A percentile compares a stretch with the other conserved stretches of the same genome.
Conservation (phyloP, 2,797 vertebrate genomes). For the Lindbergichthys nudifrons region DNA sequence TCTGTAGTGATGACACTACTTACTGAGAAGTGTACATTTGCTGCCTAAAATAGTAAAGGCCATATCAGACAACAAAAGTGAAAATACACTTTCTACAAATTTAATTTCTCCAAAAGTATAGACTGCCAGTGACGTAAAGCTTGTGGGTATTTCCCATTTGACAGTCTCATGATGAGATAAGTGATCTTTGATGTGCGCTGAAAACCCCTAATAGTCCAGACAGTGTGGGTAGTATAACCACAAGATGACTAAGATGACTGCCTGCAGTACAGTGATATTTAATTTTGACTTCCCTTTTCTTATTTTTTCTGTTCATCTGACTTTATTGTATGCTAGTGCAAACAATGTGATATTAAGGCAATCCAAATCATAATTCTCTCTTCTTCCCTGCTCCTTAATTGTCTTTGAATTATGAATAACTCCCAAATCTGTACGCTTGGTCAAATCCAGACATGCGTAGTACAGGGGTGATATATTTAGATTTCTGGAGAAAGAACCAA, state of each 20-base stretch:
- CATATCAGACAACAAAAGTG: neutral
- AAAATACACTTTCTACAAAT: neutral
- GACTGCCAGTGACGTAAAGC: neutral
- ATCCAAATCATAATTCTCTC: neutral
- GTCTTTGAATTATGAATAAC: constrained; percentile 2
- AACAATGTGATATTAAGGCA: neutral
- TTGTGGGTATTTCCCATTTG: constrained; percentile 8
- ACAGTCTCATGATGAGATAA: constrained; percentile 8
- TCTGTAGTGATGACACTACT: neutral
- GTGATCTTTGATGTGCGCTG: neutral
- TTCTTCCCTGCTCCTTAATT: neutral
- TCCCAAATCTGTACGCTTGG: constrained; percentile 15
- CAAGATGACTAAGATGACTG: neutral
- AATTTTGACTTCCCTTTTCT: neutral
- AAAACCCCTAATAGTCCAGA: constrained; percentile 4
- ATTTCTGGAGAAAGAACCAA: constrained; percentile 25
- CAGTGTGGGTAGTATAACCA: neutral
- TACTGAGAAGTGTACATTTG: neutral
- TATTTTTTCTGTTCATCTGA: neutral
- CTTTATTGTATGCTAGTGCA: neutral
- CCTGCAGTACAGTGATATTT: neutral
- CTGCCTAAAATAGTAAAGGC: too few relatives aligned
- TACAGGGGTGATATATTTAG: constrained; percentile 43
- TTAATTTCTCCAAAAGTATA: neutral
- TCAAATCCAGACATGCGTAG: constrained; percentile 32